Percentiles rank a stretch among this genome's conserved stretches.
Conservation (phyloP, 2,113 vertebrate genomes). For the Halcyon malimbica region DNA sequence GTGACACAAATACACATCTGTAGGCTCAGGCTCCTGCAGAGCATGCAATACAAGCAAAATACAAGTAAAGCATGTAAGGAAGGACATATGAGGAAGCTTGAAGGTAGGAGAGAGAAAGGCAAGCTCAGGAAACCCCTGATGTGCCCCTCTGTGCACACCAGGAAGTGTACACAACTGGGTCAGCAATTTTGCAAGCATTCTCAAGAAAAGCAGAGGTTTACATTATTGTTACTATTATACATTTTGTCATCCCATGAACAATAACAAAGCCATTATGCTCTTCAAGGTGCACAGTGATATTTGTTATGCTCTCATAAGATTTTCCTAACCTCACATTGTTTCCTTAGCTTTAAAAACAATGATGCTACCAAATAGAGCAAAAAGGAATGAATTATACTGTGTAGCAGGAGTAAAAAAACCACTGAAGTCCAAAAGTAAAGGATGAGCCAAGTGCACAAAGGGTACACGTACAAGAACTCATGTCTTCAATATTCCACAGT, state of each 20-base stretch:
- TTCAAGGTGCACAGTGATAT: background rate
- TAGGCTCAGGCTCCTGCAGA: background rate
- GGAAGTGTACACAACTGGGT: background rate
- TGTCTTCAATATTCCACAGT: background rate
- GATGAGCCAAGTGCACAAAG: background rate
- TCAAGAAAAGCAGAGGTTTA: background rate
- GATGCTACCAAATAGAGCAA: background rate
- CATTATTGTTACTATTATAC: background rate
- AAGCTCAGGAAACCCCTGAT: background rate
- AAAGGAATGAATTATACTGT: background rate
- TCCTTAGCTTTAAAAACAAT: background rate
- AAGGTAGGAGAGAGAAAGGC: background rate
- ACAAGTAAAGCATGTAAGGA: background rate
- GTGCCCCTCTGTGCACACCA: background rate
- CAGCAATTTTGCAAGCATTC: background rate
- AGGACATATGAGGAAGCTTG: background rate
- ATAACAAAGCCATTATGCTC: background rate
- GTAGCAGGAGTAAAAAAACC: background rate
- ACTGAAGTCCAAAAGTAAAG: background rate
- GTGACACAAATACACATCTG: background rate
- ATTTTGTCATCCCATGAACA: background rate
- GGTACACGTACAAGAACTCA: background rate
- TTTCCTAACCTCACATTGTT: background rate
- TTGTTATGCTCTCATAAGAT: background rate
- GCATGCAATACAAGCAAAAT: background rate